phyloP scores from a whole-genome alignment of 2,797 vertebrate species.

The Tokudaia muenninki region DNA sequence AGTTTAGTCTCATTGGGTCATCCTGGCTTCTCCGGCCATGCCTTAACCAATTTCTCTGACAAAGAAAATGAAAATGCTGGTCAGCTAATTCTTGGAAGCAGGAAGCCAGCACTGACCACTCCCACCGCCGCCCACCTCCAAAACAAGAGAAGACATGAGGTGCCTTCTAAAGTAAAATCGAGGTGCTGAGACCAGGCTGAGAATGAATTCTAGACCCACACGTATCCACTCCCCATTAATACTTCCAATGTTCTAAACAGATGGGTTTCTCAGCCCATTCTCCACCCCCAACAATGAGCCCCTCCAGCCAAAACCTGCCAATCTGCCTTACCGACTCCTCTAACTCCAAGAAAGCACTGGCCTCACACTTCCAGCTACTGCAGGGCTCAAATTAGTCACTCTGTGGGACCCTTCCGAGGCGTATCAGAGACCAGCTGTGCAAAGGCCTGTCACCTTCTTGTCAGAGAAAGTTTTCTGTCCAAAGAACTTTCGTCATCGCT shows the following conservation, averaged over 20 bases:
- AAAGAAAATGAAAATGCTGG: neutral
- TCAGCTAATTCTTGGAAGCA: neutral
- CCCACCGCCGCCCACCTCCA: neutral
- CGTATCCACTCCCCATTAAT: neutral
- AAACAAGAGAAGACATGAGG: neutral
- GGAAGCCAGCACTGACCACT: neutral
- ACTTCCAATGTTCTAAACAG: neutral
- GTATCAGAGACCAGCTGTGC: slow-evolving; percentile 93
- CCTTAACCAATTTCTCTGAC: neutral
- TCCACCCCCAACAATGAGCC: neutral
- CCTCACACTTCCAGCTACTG: slow-evolving; percentile 88
- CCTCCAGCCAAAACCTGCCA: neutral
- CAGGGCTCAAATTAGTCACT: slow-evolving; percentile 93
- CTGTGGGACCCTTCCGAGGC: slow-evolving; percentile 90
- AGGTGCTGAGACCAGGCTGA: neutral
- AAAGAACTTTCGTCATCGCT: slow-evolving; percentile 95
- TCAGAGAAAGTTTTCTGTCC: slow-evolving; percentile 98
- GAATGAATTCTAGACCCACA: neutral
- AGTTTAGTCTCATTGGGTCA: neutral
- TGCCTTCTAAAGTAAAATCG: neutral
- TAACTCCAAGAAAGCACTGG: slow-evolving; percentile 86
- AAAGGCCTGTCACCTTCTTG: slow-evolving; percentile 97
- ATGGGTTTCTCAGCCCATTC: neutral
- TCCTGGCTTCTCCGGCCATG: neutral
- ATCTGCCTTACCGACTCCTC: neutral